Percentiles rank a stretch among this genome's conserved stretches.
Evolutionary conservation across 2,888 invertebrate species (phyloP).

Genomic region (Polyommatus iphigenia): DNA sequence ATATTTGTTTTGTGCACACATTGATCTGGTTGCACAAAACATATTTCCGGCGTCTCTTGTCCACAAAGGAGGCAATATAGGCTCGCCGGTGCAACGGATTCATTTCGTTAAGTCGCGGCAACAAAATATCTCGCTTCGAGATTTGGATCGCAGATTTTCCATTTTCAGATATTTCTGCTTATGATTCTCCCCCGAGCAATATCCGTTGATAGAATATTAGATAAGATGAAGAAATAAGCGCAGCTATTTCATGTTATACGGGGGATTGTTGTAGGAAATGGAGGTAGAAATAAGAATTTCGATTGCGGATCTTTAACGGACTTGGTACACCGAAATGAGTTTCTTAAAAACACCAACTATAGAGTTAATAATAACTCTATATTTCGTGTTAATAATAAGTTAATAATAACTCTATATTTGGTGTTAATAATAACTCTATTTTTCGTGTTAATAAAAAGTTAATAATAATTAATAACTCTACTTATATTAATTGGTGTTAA

Average conservation of each 20-base stretch:
- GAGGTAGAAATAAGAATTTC: conserved; percentile 13
- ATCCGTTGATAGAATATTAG: conserved; percentile 41
- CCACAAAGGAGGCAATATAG: conserved; percentile 53
- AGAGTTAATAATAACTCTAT: no score
- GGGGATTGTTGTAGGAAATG: conserved; percentile 21
- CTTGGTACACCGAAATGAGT: neutral
- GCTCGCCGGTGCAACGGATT: conserved; percentile 48
- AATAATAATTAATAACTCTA: no score
- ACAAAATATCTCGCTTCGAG: conserved; percentile 51
- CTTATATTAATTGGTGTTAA: no score
- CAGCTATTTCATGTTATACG: conserved; percentile 37
- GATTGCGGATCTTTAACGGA: neutral
- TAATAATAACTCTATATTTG: no score
- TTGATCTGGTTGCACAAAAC: conserved; percentile 48
- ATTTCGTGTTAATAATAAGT: no score
- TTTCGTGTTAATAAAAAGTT: no score
- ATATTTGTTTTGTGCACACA: neutral
- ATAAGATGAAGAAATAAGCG: conserved; percentile 34
- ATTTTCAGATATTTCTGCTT: conserved; percentile 53
- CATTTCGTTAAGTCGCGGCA: conserved; percentile 49
- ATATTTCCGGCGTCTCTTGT: conserved; percentile 48
- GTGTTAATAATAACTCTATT: no score
- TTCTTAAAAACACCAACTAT: neutral
- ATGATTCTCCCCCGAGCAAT: conserved; percentile 47
- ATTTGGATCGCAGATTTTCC: conserved; percentile 55